Base-by-base conservation (phyloP, 2,113 vertebrate species). In the Baryphthengus martii region DNA sequence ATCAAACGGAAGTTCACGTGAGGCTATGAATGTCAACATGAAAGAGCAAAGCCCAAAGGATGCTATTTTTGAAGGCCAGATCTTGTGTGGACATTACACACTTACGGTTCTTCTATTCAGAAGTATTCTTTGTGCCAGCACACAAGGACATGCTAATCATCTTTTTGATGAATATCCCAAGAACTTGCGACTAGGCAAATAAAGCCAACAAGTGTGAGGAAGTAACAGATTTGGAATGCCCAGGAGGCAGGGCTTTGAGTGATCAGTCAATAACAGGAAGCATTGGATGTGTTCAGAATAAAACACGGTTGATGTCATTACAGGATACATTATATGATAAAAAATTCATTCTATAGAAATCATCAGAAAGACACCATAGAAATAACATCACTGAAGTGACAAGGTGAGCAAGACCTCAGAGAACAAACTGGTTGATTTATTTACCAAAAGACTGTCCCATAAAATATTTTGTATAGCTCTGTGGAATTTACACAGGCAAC, bases 31-130 rank as follows among this genome's bases (percentile, higher is more conserved):
- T 95, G 55, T 89, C 90, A 53, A 21, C 92, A 80, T 63, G 55
- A 93, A 96, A 95, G 88, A 93, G 56, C 78, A 81, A 70, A 95
- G 72, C 90, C 88, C 83, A 62, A 91, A 96, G 81, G 91, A 62
- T 77, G 74, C 95, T 97, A 96, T 97, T 97, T 97, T 97, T 96
- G 97, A 96, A 80, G 88, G 45, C 28, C 59, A 77, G 49, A 68
- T 78, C 87, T 85, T 65, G 33, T 12, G 42, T 81, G 77, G 90
- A 42, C 70, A 26, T 78, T 17, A 7, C 89, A 90, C 29, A 39
- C 81, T 76, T 67, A 28, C 3, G 3, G 44, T 81, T 56, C 67
- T 73, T 42, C 67, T 45, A 1, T 72, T 89, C 79, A 92, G 42
- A 17, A 90, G 52, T 33, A 58, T 75, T 79, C 90, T 88, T 76